Conservation (phyloP, 1,140 invertebrate genomes). For the Pseudachorutes palmiensis region DNA sequence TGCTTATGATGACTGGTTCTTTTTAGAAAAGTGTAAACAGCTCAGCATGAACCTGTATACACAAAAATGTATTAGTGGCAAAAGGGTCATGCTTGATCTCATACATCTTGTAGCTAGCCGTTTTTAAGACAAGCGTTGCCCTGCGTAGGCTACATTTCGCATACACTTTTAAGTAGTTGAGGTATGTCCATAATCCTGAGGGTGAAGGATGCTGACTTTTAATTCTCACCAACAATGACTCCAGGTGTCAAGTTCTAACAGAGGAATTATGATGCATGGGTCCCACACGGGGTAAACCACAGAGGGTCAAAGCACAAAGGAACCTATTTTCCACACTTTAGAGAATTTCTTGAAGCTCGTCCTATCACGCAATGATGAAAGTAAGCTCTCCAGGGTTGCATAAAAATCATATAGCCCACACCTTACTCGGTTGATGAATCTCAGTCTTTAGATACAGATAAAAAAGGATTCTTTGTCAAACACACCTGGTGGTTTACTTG, state of each 20-base stretch:
- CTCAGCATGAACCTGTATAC: conserved; percentile 4
- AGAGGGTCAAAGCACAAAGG: not conserved
- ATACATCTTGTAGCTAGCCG: conserved; percentile 1
- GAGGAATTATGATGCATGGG: conserved; percentile 11
- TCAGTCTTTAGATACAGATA: not conserved
- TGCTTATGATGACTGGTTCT: too few relatives aligned
- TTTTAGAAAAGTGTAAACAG: conserved; percentile 11
- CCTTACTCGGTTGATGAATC: conserved; percentile 3
- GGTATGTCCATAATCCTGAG: conserved; percentile 6
- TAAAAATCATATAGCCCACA: not conserved
- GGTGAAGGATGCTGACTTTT: not conserved
- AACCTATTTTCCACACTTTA: conserved; percentile 11
- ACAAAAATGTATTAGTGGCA: conserved; percentile 5
- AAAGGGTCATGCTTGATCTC: conserved; percentile 3
- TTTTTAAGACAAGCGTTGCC: not conserved
- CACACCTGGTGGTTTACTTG: conserved; percentile 3
- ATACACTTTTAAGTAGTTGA: not conserved
- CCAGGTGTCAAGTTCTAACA: not conserved
- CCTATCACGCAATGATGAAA: not conserved
- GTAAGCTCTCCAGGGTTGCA: not conserved
- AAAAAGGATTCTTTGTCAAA: not conserved
- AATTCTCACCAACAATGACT: conserved; percentile 7
- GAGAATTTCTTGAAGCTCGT: not conserved
- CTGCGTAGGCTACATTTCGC: not conserved
- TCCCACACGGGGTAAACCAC: conserved; percentile 1